Base-by-base conservation (phyloP, 2,113 vertebrate species). In the Chitala chitala region DNA sequence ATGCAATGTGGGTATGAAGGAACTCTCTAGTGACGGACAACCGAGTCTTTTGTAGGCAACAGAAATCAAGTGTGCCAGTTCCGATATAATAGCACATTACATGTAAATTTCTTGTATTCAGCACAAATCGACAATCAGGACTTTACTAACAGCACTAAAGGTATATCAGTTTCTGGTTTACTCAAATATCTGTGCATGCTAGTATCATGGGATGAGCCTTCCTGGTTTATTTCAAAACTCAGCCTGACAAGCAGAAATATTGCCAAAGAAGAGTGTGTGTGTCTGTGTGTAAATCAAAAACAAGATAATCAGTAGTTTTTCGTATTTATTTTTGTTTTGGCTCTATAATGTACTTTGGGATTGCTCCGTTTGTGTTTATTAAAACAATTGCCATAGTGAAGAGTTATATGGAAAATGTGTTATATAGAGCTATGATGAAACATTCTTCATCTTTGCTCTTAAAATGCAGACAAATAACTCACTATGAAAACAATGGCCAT, bases 281-380 rank as follows among this genome's bases (percentile, higher is more conserved):
- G 71, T 40, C 58, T 26, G 75, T 66, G 46, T 77, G 20, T 76
- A 0, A 44, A 72, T 29, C 9, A 38, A 12, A 48, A 46, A 51
- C n/a, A 2, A 44, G 7, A 71, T 55, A 26, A 48, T 59, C 53
- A 53, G 31, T 22, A 46, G 22, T 73, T 76, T 74, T 50, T 44
- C 76, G 33, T 79, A 81, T 55, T 79, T 78, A 75, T 76, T 86
- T 80, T 76, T 46, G 70, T 5, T 36, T 72, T 64, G 64, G 69
- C 77, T 81, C 75, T 76, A 44, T 22, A 46, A 59, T 72, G 31
- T 13, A 13, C 3, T 26, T 36, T 50, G 71, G 26, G 29, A 33
- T 48, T 33, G 55, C 42, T 72, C 58, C 31, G 40, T 61, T 59
- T 73, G 17, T 46, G 58, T 63, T 73, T n/a, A 36, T 63, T 59